phyloP scores from a whole-genome alignment of 2,797 vertebrate species.

The Chaunax sp. region DNA sequence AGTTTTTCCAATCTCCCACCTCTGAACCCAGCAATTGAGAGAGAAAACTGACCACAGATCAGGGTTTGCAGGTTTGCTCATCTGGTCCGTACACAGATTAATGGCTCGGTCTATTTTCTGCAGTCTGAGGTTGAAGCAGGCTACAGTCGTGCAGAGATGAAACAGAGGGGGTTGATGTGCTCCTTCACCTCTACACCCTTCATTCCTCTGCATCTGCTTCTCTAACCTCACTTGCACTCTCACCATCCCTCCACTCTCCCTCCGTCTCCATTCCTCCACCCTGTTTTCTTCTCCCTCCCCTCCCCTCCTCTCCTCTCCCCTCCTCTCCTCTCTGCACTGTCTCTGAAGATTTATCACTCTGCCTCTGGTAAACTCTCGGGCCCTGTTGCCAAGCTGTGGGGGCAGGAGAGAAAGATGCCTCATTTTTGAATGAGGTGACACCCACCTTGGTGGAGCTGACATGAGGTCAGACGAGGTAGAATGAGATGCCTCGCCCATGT shows the following conservation, averaged over 20 bases:
- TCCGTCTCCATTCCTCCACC: constrained; percentile 3
- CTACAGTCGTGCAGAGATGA: constrained; percentile 31
- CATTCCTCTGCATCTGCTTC: constrained; percentile 27
- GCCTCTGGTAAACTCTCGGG: constrained; percentile 36
- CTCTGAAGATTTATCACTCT: constrained; percentile 52
- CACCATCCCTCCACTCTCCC: neutral
- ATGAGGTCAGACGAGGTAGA: constrained; percentile 58
- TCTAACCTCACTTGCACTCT: constrained; percentile 4
- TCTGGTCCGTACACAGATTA: constrained; percentile 44
- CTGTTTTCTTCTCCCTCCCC: neutral
- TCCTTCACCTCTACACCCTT: constrained; percentile 37
- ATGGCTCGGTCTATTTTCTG: constrained; percentile 45
- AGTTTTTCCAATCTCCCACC: constrained; percentile 37
- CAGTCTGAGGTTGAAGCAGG: constrained; percentile 34
- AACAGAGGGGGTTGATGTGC: constrained; percentile 27
- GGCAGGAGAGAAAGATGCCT: constrained; percentile 28
- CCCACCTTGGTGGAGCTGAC: constrained; percentile 53
- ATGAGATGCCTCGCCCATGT: constrained; percentile 48
- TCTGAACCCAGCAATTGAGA: constrained; percentile 35
- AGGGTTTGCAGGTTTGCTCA: constrained; percentile 45
- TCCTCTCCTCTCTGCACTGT: neutral
- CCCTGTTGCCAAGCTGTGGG: constrained; percentile 24
- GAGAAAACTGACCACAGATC: constrained; percentile 48
- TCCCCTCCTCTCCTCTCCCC: neutral
- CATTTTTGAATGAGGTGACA: constrained; percentile 66